A percentile compares a stretch with the other conserved stretches of the same genome.
These are phyloP conservation scores for Octodon degus DNA, from an alignment of 2,113 vertebrate genomes.

Conservation along the genomic window DNA sequence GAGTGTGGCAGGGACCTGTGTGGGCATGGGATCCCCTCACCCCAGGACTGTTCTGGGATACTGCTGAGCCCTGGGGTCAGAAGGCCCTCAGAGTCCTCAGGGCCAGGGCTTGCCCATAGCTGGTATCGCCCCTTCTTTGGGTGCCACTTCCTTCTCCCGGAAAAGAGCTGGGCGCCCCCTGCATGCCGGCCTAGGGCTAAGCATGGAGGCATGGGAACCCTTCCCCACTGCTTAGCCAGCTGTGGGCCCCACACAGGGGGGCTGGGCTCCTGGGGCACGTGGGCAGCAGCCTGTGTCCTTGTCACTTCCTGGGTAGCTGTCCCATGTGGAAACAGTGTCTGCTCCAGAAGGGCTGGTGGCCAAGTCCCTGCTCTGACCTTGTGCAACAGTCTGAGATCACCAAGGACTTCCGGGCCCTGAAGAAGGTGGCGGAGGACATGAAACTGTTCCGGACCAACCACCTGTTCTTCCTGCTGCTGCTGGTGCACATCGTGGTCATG, in stretches of 20 bases:
- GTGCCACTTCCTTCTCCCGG: neutral
- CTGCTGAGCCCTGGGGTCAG: neutral
- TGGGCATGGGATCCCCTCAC: neutral
- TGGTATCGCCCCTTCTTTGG: neutral
- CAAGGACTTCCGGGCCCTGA: conserved; percentile 92
- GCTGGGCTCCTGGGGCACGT: neutral
- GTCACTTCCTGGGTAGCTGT: neutral
- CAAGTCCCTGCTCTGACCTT: neutral
- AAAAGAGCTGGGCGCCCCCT: neutral
- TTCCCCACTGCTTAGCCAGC: neutral
- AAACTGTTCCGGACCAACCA: conserved; percentile 89
- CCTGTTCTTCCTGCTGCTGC: conserved; percentile 92
- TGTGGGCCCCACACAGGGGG: fast-evolving
- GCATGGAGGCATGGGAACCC: neutral
- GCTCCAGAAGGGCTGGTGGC: neutral
- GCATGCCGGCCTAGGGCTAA: neutral
- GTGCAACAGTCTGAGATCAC: conserved; percentile 87
- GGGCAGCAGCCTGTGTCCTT: neutral
- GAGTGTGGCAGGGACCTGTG: conserved; percentile 71
- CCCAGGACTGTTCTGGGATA: neutral
- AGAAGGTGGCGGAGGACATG: conserved; percentile 87
- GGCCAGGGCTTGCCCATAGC: neutral
- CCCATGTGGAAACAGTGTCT: fast-evolving
- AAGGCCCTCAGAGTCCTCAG: neutral
- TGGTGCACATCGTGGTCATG: conserved; percentile 92